Evolutionary conservation across 2,113 vertebrate genomes (phyloP).

Genomic region (Romanogobio albipinnatus): DNA sequence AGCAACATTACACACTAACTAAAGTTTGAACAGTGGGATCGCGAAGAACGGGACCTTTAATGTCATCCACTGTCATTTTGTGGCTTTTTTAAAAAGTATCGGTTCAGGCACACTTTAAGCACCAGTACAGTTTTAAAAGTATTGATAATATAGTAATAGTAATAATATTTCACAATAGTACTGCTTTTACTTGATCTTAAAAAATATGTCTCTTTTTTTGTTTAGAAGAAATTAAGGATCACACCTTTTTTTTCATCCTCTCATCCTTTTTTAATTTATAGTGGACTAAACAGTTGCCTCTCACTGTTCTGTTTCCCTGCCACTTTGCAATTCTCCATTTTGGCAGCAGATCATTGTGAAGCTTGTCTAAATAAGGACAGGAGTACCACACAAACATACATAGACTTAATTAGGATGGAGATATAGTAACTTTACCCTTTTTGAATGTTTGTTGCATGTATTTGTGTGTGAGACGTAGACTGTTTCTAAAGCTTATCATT

Average conservation of each 20-base stretch:
- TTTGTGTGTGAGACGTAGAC: neutral
- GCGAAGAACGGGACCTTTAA: no score
- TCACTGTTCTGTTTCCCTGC: neutral
- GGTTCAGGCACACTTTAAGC: no score
- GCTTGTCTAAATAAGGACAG: neutral
- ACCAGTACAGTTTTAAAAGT: no score
- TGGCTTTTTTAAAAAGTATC: no score
- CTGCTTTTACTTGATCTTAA: no score
- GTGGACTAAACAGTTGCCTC: neutral
- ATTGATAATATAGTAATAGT: no score
- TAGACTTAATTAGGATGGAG: neutral
- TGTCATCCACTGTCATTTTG: no score
- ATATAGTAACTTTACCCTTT: neutral
- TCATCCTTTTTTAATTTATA: neutral
- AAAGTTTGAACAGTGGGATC: no score
- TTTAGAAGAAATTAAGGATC: neutral
- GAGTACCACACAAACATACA: neutral
- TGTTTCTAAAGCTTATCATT: neutral
- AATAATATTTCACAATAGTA: no score
- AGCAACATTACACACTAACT: no score
- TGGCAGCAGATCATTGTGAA: neutral
- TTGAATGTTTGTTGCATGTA: neutral
- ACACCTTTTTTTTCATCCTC: neutral
- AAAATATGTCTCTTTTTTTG: no score
- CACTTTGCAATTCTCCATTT: neutral